phyloP scores from a whole-genome alignment of 2,113 vertebrate genomes.

The Pterophyllum scalare region DNA sequence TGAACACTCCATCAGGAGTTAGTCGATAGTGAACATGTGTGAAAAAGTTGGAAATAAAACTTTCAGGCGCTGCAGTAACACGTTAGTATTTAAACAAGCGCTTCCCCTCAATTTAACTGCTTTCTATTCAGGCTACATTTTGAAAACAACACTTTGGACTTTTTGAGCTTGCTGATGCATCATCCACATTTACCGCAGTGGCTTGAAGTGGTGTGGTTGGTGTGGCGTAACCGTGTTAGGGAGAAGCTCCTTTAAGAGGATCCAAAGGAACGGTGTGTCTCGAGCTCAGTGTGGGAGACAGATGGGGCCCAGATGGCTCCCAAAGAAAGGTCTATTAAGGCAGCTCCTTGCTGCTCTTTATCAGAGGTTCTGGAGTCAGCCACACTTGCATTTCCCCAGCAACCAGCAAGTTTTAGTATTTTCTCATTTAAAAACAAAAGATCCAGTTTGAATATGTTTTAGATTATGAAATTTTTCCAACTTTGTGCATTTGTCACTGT shows the following conservation, averaged over 20 bases:
- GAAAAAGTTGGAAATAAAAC: not conserved
- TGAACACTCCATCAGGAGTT: not conserved
- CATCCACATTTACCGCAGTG: not conserved
- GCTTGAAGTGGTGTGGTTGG: not conserved
- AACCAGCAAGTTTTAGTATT: not conserved
- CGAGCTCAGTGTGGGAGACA: not conserved
- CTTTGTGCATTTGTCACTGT: not conserved
- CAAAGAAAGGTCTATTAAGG: conserved; percentile 8
- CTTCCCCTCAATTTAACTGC: not conserved
- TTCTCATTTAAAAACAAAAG: conserved; percentile 3
- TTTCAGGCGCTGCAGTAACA: not conserved
- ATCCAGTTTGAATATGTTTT: not conserved
- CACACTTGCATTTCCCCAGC: not conserved
- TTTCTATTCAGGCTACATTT: not conserved
- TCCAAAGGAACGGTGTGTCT: not conserved
- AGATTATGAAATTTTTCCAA: not conserved
- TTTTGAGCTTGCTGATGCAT: conserved; percentile 4
- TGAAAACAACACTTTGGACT: not conserved
- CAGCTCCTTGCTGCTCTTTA: not conserved
- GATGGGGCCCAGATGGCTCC: conserved; percentile 4
- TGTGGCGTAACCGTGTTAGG: too few species aligned
- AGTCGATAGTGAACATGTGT: not conserved
- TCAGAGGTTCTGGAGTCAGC: not conserved
- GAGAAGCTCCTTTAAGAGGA: not conserved
- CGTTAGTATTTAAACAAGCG: not conserved